Percentiles rank a stretch among this genome's conserved stretches.
Conservation (phyloP, 2,113 vertebrate species). For the Dascyllus trimaculatus region DNA sequence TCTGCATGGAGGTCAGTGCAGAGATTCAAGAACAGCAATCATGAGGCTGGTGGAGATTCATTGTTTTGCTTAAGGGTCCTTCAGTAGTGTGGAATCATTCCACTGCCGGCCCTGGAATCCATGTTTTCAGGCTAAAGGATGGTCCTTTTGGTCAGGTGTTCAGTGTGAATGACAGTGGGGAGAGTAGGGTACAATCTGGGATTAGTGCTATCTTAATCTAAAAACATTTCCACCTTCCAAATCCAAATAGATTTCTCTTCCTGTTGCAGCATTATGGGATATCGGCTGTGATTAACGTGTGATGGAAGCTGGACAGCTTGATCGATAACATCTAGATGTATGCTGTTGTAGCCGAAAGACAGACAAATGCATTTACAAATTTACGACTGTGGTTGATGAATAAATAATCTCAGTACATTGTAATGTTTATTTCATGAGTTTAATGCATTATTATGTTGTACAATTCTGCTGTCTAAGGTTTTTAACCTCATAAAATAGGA, state of each 20-base stretch:
- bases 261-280: background rate
- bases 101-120: background rate
- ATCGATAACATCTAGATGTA: background rate
- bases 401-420: background rate
- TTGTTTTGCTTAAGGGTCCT: constrained; percentile 19
- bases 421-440: background rate
- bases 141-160: background rate
- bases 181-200: background rate
- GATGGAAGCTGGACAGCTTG: background rate
- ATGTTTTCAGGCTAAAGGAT: constrained; percentile 32
- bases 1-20: constrained; percentile 36
- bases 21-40: constrained; percentile 32
- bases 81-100: background rate
- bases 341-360: background rate
- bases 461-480: too few relatives aligned
- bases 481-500: too few relatives aligned
- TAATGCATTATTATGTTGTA: too few relatives aligned
- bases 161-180: background rate
- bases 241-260: background rate
- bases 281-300: constrained; percentile 2
- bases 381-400: background rate
- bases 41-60: constrained; percentile 10
- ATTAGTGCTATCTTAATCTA: constrained; percentile 31
- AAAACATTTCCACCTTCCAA: constrained; percentile 2
- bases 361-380: background rate